phyloP scores from a whole-genome alignment of 2,113 vertebrate species.

The Siniperca knerii region DNA sequence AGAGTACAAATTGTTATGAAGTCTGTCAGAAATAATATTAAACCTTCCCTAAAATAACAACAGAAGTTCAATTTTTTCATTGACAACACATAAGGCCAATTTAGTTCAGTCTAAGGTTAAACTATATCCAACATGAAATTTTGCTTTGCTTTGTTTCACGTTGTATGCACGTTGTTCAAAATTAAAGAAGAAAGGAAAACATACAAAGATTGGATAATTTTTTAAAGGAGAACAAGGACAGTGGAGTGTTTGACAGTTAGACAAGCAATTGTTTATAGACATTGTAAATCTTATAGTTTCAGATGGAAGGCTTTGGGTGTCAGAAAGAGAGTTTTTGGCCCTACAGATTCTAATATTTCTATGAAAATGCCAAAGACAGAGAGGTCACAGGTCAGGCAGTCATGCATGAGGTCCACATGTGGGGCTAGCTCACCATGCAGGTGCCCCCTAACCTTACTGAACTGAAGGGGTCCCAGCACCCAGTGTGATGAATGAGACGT shows the following conservation, averaged over 20 bases:
- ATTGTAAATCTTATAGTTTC: background rate
- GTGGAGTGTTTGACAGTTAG: background rate
- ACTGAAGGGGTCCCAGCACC: slow-evolving; percentile 63
- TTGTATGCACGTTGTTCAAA: background rate
- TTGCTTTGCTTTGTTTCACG: background rate
- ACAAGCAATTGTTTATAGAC: background rate
- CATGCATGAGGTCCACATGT: slow-evolving; percentile 69
- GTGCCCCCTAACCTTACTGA: slow-evolving; percentile 73
- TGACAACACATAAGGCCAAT: background rate
- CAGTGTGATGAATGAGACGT: slow-evolving; percentile 79
- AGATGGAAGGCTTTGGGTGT: background rate
- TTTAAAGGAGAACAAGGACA: background rate
- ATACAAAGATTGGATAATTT: background rate
- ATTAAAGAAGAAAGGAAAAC: background rate
- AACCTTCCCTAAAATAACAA: slow-evolving; percentile 1
- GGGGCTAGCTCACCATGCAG: slow-evolving; percentile 58
- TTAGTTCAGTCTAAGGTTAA: background rate
- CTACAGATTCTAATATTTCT: slow-evolving; percentile 2
- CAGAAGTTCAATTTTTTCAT: background rate
- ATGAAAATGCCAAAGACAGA: slow-evolving; percentile 45
- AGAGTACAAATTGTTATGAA: slow-evolving; percentile 33
- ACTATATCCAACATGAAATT: background rate
- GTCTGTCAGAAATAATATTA: slow-evolving; percentile 11
- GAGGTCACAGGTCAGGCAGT: slow-evolving; percentile 59
- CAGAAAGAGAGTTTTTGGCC: background rate